phyloP scores from a whole-genome alignment of 2,797 vertebrate species.

The Prionace glauca region DNA sequence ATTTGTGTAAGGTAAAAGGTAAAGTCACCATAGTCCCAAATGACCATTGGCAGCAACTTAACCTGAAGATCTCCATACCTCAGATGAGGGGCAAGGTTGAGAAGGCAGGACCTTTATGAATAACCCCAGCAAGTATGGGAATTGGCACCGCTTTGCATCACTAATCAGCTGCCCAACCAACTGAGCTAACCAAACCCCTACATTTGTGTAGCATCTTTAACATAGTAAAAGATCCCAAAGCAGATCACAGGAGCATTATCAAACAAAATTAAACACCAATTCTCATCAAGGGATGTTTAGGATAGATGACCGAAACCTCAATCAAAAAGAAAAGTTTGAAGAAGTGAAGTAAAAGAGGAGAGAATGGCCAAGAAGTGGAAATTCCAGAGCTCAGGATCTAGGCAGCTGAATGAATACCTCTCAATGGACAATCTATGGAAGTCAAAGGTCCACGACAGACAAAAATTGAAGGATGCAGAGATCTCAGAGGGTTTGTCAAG shows the following conservation, averaged over 20 bases:
- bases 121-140: too few relatives aligned
- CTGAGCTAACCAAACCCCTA: too few relatives aligned
- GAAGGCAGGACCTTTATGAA: too few relatives aligned
- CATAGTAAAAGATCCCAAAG: background rate
- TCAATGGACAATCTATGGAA: background rate
- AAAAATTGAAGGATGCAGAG: background rate
- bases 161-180: too few relatives aligned
- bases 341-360: background rate
- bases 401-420: background rate
- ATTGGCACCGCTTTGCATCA: too few relatives aligned
- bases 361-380: background rate
- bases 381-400: background rate
- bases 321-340: background rate
- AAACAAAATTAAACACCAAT: background rate
- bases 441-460: background rate
- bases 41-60: too few relatives aligned
- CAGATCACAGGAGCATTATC: background rate
- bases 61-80: too few relatives aligned
- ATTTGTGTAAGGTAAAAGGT: too few relatives aligned
- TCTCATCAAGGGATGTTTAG: background rate
- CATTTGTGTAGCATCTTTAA: background rate
- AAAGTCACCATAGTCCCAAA: too few relatives aligned
- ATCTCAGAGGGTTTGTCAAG: background rate
- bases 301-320: background rate
- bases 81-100: too few relatives aligned